Evolutionary conservation across 2,113 vertebrate species (phyloP).

Genomic region (Chinchilla lanigera): DNA sequence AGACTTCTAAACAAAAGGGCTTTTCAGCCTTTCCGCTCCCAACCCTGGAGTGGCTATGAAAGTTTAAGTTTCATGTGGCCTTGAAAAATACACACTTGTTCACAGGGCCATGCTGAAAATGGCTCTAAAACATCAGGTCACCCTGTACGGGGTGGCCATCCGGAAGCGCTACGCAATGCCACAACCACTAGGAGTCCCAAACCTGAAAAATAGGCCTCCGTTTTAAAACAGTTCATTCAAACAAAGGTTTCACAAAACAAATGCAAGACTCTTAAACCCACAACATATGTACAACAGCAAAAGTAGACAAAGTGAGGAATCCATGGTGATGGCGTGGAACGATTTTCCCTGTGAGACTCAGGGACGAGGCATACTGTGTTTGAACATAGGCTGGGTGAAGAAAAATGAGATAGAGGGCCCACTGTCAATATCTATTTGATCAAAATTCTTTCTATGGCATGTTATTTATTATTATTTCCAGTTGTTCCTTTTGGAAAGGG

Average conservation of each 20-base stretch:
- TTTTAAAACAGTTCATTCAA: constrained; percentile 86
- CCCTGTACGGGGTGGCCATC: constrained; percentile 82
- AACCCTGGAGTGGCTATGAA: constrained; percentile 87
- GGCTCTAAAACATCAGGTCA: constrained; percentile 83
- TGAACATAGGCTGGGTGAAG: constrained; percentile 80
- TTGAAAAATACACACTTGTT: constrained; percentile 82
- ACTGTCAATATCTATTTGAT: constrained; percentile 84
- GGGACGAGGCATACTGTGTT: constrained; percentile 83
- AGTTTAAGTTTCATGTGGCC: constrained; percentile 84
- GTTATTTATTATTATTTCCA: constrained; percentile 26
- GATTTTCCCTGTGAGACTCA: constrained; percentile 77
- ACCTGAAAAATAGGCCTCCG: constrained; percentile 84
- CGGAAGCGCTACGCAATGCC: constrained; percentile 79
- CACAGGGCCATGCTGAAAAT: constrained; percentile 87
- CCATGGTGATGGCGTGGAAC: constrained; percentile 80
- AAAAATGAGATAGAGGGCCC: constrained; percentile 83
- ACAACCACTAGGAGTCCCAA: constrained; percentile 82
- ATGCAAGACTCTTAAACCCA: constrained; percentile 86
- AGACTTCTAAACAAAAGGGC: constrained; percentile 90
- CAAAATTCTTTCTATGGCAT: constrained; percentile 81
- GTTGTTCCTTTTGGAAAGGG: constrained; percentile 49
- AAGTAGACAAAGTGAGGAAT: constrained; percentile 83
- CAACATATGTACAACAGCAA: constrained; percentile 88
- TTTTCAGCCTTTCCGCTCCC: constrained; percentile 86
- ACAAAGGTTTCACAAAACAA: constrained; percentile 83